Evolutionary conservation across 2,797 vertebrate species (phyloP), one percentile per base, ranked within the genome.

Genomic region (Melanitta fusca): DNA sequence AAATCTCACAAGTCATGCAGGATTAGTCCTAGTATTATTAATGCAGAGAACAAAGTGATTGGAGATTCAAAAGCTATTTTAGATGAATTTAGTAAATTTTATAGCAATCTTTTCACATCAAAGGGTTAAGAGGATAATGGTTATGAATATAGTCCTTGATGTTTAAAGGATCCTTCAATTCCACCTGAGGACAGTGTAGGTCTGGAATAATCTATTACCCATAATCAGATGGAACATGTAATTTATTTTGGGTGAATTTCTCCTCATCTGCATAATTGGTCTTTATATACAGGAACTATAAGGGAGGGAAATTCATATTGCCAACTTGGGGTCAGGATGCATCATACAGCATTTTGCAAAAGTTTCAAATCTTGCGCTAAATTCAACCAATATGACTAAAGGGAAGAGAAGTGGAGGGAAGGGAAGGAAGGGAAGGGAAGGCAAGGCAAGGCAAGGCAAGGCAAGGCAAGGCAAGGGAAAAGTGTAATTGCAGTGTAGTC

Each of bases 121-220:
- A 97, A 97, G 95, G 96, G 97, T 97, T 97, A 97, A 97, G 97
- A 96, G 93, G 97, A 97, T 97, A 97, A 97, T 96, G 88, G 95
- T 88, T 93, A 96, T 96, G 96, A 97, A 96, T 91, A 96, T 92
- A 94, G 94, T 96, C 95, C 95, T 96, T 94, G 95, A 96, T 96
- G 93, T 97, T 96, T 96, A 96, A 97, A 97, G 94, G 80, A 92
- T 93, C 90, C 71, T 95, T 93, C 91, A 96, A 95, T 97, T 97
- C 92, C 54, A 97, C 94, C 96, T 96, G 95, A 94, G 95, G 96
- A 97, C 79, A 96, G 78, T 94, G 49, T 86, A 85, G 94, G 87
- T 86, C 88, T 96, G 88, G 94, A 95, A 97, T 95, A 92, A 94
- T 95, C 89, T 85, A 94, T 96, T 97, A 96, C 79, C 64, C 92